A percentile compares a stretch with the other conserved stretches of the same genome.
These are phyloP conservation scores for Guaruba guarouba DNA, from an alignment of 2,113 vertebrate species.

Conservation along the genomic window DNA sequence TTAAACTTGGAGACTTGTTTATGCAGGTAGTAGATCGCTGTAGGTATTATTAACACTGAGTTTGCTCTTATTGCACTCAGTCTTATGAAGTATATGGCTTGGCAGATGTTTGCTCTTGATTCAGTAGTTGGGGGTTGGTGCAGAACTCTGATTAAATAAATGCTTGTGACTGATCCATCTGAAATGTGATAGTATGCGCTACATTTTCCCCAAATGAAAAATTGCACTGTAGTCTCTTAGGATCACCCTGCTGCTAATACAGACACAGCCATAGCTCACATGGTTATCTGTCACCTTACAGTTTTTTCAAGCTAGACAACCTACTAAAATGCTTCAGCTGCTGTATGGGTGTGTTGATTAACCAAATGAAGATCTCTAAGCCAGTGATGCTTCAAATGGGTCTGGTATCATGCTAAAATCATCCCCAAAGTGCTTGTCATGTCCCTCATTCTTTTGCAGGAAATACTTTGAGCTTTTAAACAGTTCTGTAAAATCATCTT, in stretches of 20 bases:
- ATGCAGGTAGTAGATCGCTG: not conserved
- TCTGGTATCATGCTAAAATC: not conserved
- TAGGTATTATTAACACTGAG: not conserved
- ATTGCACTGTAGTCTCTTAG: not conserved
- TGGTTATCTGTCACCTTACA: not conserved
- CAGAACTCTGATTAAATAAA: not conserved
- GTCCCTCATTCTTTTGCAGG: not conserved
- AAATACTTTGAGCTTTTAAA: not conserved
- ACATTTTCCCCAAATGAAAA: not conserved
- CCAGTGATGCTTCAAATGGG: not conserved
- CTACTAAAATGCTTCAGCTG: not conserved
- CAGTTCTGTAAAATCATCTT: not conserved
- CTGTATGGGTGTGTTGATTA: not conserved
- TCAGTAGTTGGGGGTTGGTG: not conserved
- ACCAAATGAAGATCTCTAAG: not conserved
- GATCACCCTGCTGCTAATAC: not conserved
- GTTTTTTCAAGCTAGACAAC: not conserved
- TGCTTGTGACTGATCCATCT: not conserved
- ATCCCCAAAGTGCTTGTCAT: not conserved
- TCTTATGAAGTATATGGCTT: not conserved
- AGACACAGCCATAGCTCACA: not conserved
- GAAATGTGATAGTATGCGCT: not conserved
- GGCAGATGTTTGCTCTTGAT: not conserved
- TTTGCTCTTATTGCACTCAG: not conserved
- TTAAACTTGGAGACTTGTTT: not conserved